Conservation (phyloP, 2,113 vertebrate species). For the Australoheros scitulus region DNA sequence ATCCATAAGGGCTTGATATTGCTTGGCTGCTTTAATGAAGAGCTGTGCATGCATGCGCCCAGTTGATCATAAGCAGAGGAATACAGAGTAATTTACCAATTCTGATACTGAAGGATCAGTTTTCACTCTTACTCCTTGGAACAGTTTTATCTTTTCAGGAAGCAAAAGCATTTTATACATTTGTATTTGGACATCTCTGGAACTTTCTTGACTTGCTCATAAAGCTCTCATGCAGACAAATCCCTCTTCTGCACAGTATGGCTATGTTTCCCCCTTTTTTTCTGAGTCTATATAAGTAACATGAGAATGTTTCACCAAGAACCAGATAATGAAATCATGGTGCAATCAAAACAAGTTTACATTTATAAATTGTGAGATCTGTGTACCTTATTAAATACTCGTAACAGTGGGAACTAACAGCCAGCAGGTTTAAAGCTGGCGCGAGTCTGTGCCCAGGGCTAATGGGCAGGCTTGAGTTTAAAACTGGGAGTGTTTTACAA, state of each 20-base stretch:
- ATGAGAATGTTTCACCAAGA: conserved; percentile 68
- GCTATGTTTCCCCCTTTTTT: conserved; percentile 22
- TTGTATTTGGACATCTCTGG: conserved; percentile 37
- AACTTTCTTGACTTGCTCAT: conserved; percentile 21
- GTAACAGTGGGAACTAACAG: conserved; percentile 5
- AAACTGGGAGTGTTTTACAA: conserved; percentile 45
- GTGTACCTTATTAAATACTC: conserved; percentile 53
- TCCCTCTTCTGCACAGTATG: conserved; percentile 30
- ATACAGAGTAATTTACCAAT: neutral
- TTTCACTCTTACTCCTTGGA: conserved; percentile 11
- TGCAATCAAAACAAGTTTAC: conserved; percentile 79
- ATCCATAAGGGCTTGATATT: conserved; percentile 42
- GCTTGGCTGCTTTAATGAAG: conserved; percentile 51
- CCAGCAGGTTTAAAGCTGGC: conserved; percentile 39
- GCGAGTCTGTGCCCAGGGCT: conserved; percentile 13
- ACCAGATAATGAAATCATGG: conserved; percentile 64
- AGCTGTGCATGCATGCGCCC: conserved; percentile 61
- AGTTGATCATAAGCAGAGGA: conserved; percentile 31
- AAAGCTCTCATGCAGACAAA: conserved; percentile 30
- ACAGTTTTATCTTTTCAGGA: conserved; percentile 20
- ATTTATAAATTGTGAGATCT: conserved; percentile 68
- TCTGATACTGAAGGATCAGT: conserved; percentile 10
- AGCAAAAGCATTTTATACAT: conserved; percentile 17
- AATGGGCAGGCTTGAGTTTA: conserved; percentile 15
- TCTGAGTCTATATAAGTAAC: conserved; percentile 32